These are phyloP conservation scores for Thrips palmi DNA, from an alignment of 1,140 invertebrate genomes.

Conservation along the genomic window DNA sequence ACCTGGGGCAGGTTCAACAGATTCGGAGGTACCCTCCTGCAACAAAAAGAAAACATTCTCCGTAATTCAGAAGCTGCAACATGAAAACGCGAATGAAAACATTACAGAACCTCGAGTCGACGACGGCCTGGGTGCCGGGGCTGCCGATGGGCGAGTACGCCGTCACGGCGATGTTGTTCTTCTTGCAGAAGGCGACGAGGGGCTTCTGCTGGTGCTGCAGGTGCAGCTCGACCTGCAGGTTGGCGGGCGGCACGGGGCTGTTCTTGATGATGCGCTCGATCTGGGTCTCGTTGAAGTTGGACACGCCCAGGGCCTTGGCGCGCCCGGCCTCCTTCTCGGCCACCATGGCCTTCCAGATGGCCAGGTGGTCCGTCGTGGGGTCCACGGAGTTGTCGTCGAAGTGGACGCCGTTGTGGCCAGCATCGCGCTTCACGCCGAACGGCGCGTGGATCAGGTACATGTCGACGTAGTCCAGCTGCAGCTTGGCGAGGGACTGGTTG, in stretches of 20 bases:
- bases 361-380: constrained; percentile 12
- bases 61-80: no score
- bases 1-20: constrained; percentile 44
- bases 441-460: constrained; percentile 71
- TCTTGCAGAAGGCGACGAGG: constrained; percentile 25
- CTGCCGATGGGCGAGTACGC: constrained; percentile 32
- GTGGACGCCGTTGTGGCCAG: constrained; percentile 13
- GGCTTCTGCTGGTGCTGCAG: constrained; percentile 29
- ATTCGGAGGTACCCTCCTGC: no score
- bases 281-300: constrained; percentile 21
- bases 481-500: constrained; percentile 44
- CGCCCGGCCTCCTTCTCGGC: constrained; percentile 28
- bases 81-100: no score
- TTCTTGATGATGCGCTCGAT: constrained; percentile 16
- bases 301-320: constrained; percentile 23
- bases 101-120: no score
- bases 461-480: constrained; percentile 68
- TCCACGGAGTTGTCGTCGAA: constrained; percentile 18
- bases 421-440: constrained; percentile 41
- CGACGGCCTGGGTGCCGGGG: no score
- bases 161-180: constrained; percentile 24
- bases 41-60: no score
- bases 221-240: constrained; percentile 31
- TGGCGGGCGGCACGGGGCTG: constrained; percentile 12
- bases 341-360: constrained; percentile 29